These are phyloP conservation scores for Amblyjoppa proteus DNA, from an alignment of 2,888 invertebrate genomes.

Conservation along the genomic window DNA sequence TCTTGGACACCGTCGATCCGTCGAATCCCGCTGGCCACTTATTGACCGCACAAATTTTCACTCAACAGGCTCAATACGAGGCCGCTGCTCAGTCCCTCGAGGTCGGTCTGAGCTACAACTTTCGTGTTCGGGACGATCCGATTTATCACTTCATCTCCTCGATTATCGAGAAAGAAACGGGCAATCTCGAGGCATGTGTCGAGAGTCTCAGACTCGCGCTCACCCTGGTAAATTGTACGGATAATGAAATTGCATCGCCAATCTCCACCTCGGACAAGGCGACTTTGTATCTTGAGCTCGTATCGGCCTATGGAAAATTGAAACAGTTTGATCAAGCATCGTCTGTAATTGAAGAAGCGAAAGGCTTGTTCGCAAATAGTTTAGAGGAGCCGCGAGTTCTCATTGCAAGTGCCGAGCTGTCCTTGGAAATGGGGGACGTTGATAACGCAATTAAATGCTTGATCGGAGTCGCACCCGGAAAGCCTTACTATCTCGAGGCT, in stretches of 20 bases:
- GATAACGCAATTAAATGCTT: slow-evolving; percentile 93
- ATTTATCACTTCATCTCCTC: slow-evolving; percentile 95
- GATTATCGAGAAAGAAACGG: slow-evolving; percentile 91
- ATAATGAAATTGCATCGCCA: slow-evolving; percentile 40
- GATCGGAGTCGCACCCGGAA: slow-evolving; percentile 91
- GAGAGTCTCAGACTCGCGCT: slow-evolving; percentile 92
- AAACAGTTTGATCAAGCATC: slow-evolving; percentile 93
- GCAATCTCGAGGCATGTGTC: slow-evolving; percentile 90
- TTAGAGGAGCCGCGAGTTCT: slow-evolving; percentile 94
- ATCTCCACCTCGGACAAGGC: slow-evolving; percentile 90
- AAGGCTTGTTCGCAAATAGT: slow-evolving; percentile 90
- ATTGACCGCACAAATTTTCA: slow-evolving; percentile 93
- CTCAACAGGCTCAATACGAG: slow-evolving; percentile 89
- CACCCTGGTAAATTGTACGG: slow-evolving; percentile 84
- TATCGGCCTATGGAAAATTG: slow-evolving; percentile 90
- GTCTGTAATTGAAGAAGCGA: slow-evolving; percentile 91
- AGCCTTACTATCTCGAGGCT: slow-evolving; percentile 94
- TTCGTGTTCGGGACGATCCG: slow-evolving; percentile 96
- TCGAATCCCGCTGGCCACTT: slow-evolving; percentile 94
- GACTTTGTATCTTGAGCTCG: slow-evolving; percentile 94
- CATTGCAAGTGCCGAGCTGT: slow-evolving; percentile 94
- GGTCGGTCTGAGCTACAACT: slow-evolving; percentile 95
- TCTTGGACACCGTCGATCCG: slow-evolving; percentile 91
- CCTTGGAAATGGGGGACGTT: slow-evolving; percentile 92
- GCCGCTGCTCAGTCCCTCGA: slow-evolving; percentile 95